Conservation (phyloP, 1,140 invertebrate genomes). For the Anagrus nilaparvatae region DNA sequence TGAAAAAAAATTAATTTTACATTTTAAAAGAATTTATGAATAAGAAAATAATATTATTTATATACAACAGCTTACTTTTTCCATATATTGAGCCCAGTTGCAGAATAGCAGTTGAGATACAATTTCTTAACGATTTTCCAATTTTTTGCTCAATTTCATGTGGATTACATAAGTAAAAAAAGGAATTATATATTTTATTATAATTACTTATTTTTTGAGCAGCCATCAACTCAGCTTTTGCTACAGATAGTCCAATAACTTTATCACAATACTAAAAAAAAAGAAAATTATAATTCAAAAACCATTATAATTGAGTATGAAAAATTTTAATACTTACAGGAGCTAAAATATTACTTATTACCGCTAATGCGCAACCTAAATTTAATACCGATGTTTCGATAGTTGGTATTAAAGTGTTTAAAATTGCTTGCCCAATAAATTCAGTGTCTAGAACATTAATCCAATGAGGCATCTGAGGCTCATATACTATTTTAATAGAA, state of each 20-base stretch:
- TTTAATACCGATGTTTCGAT: constrained; percentile 9
- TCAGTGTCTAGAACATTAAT: constrained; percentile 11
- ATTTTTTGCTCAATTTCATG: constrained; percentile 10
- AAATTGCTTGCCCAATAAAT: constrained; percentile 8
- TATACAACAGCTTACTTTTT: constrained; percentile 14
- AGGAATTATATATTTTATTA: constrained; percentile 10
- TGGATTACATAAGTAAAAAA: constrained; percentile 8
- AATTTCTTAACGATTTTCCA: constrained; percentile 4
- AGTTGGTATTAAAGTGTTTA: constrained; percentile 5
- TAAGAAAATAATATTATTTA: too few species aligned
- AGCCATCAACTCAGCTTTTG: constrained; percentile 4
- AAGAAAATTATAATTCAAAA: background rate
- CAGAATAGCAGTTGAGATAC: constrained; percentile 6
- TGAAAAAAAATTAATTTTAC: constrained; percentile 3
- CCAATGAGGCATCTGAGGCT: constrained; percentile 3
- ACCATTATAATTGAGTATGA: too few species aligned
- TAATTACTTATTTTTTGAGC: constrained; percentile 6
- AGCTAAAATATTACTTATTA: constrained; percentile 9
- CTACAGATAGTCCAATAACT: constrained; percentile 10
- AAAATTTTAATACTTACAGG: constrained; percentile 11
- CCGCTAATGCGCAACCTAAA: constrained; percentile 11
- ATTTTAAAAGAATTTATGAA: too few species aligned
- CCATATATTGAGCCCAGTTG: constrained; percentile 11
- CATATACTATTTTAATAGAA: constrained; percentile 7
- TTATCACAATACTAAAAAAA: constrained; percentile 12